Base-by-base conservation (phyloP, 1,140 invertebrate genomes). In the Euschistus heros region DNA sequence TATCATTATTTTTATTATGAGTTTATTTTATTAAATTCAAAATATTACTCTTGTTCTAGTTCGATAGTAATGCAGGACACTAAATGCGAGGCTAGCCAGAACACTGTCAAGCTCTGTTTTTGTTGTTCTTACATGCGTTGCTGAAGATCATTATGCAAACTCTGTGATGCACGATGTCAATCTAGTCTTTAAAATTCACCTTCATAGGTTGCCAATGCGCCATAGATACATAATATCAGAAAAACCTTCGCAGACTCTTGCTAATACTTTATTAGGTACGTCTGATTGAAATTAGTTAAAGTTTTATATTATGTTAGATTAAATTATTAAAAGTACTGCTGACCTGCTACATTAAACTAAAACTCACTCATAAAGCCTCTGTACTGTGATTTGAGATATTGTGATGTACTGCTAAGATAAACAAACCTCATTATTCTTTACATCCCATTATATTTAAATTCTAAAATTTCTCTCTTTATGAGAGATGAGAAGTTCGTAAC, bases 131-230 rank as follows among this genome's bases (percentile, higher is more conserved):
- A 94, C 90, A 2, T 97, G 93, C 74, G 94, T 98, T 64, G 86
- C 92, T 17, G 95, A 98, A 78, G 95, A 97, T 78, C 92, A 97
- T 73, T 97, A 96, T 77, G 94, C 94, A 1, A 97, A 97, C 76
- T 94, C 92, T 24, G 84, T 97, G 68, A 96, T 98, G 90, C 94
- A 97, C 73, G 95, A 98, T 79, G 86, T 88, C 60, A 97, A 96
- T 80, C 81, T 97, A 67, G 90, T 91, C 24, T 97, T 95, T 75
- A 87, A 91, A 80, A 94, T 97, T 14, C 86, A 90, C 73, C 76
- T 98, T 37, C 92, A 97, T 74, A 81, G 90, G 73, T 83, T 93
- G 67, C 92, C 92, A 63, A 97, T 97, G 92, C 80, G 94, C 70
- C 94, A 97, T 77, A 81, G 94, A 69, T 95, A 96, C 78, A 78